Base-by-base conservation (phyloP, 1,140 invertebrate species). In the Zaprionus africanus region DNA sequence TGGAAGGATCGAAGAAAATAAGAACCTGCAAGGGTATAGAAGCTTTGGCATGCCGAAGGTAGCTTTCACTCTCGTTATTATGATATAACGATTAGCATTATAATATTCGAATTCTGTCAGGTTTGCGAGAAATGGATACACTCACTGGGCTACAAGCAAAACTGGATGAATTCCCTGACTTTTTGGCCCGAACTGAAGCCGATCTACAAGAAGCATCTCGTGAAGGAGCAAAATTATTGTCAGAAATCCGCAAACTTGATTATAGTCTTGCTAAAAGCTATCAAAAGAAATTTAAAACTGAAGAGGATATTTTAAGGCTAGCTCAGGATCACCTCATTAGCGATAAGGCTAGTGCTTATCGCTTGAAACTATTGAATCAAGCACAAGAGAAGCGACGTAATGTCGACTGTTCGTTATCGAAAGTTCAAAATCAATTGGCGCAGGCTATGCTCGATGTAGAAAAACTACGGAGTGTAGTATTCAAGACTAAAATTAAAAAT, bases 321-420 rank as follows among this genome's bases (percentile, higher is more conserved):
- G 92, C 96, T 0, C 95, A 96, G 80, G 95, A 96, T 15, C 95
- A 96, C 79, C 78, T 96, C n/a, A 93, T 94, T 5, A 94, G 95
- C 34, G 95, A 96, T 75, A 96, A 96, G 87, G 94, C 94, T 0
- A 94, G 94, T 11, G 92, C 94, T 46, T 81, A 93, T 79, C 81
- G 94, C 12, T 93, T 94, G 34, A 94, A 94, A 82, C 66, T 93
- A n/a, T 77, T 94, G 15, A 90, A 93, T 26, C 93, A 94, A 34
- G 63, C 87, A 1, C 94, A 94, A 59, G 91, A 93, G 38, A 66
- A 76, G n/a, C 92, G 93, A 15, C 87, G 93, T 17, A 85, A 91
- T 63, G 76, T 93, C 81, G 96, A 96, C 93, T 93, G 95, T 53
- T 92, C 93, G n/a, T 82, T 96, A 59, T 93, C 94, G 15, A 93